Percentiles rank a stretch among this genome's conserved stretches.
These are phyloP conservation scores for Perca schrenkii DNA, from an alignment of 2,113 vertebrate genomes.

Conservation along the genomic window DNA sequence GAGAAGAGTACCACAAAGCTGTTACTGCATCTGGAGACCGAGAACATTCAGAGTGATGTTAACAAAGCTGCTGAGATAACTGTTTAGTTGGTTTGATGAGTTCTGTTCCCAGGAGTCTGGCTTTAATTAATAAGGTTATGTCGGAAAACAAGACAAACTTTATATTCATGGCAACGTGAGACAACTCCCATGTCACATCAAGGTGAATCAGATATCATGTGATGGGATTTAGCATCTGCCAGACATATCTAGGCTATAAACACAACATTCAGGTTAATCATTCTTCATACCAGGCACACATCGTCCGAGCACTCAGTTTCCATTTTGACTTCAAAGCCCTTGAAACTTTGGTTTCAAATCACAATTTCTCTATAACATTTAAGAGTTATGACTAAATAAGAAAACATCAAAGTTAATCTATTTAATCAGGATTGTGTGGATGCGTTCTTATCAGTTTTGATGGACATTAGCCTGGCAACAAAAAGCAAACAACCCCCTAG, in stretches of 20 bases:
- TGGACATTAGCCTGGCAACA: not conserved
- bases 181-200: conserved; percentile 21
- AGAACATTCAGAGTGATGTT: not conserved
- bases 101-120: conserved; percentile 6
- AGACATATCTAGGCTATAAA: conserved; percentile 5
- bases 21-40: conserved; percentile 19
- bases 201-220: not conserved
- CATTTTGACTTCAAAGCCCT: not conserved
- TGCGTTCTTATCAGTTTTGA: not conserved
- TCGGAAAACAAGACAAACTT: conserved; percentile 36
- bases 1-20: conserved; percentile 1
- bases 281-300: conserved; percentile 3
- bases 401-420: not conserved
- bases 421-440: not conserved
- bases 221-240: conserved; percentile 5
- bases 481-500: conserved; percentile 7
- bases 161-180: conserved; percentile 6
- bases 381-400: not conserved
- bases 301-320: not conserved
- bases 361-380: not conserved
- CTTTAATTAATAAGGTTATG: conserved; percentile 25
- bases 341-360: not conserved
- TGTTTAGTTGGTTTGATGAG: conserved; percentile 8
- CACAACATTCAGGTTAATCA: conserved; percentile 50
- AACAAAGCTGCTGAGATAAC: conserved; percentile 3